phyloP scores from a whole-genome alignment of 2,888 invertebrate species.

The Phragmatobia fuliginosa region DNA sequence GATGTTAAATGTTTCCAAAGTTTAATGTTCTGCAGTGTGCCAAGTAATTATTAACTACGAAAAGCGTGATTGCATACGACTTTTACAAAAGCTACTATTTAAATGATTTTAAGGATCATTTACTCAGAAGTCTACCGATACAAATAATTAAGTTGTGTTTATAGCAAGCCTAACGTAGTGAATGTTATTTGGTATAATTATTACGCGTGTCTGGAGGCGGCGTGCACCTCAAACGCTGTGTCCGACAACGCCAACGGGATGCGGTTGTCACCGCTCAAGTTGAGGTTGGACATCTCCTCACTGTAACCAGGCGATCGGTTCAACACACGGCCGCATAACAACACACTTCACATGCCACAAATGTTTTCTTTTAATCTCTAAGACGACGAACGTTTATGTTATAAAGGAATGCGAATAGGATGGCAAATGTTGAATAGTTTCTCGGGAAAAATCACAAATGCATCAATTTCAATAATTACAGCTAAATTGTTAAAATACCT shows the following conservation, averaged over 20 bases:
- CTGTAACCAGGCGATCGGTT: constrained; percentile 73
- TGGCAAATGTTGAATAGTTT: constrained; percentile 12
- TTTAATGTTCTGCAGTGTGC: constrained; percentile 28
- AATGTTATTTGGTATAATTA: constrained; percentile 59
- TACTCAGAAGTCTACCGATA: constrained; percentile 23
- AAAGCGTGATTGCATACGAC: constrained; percentile 44
- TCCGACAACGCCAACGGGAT: constrained; percentile 84
- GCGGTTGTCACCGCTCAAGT: constrained; percentile 82
- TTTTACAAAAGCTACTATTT: constrained; percentile 29
- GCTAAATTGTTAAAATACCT: constrained; percentile 78
- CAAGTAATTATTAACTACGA: constrained; percentile 30
- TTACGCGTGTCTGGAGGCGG: constrained; percentile 85
- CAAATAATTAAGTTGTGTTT: constrained; percentile 45
- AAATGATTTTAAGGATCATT: constrained; percentile 18
- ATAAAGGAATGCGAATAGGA: constrained; percentile 11
- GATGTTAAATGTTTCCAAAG: constrained; percentile 2
- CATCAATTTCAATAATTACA: background rate
- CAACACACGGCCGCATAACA: constrained; percentile 39
- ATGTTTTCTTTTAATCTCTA: constrained; percentile 6
- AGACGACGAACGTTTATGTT: constrained; percentile 3
- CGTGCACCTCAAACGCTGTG: constrained; percentile 85
- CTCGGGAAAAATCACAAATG: background rate
- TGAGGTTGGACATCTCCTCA: constrained; percentile 85
- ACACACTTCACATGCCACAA: constrained; percentile 20
- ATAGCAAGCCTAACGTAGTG: constrained; percentile 63